Base-by-base conservation (phyloP, 1,140 invertebrate genomes). In the Bombus turneri region DNA sequence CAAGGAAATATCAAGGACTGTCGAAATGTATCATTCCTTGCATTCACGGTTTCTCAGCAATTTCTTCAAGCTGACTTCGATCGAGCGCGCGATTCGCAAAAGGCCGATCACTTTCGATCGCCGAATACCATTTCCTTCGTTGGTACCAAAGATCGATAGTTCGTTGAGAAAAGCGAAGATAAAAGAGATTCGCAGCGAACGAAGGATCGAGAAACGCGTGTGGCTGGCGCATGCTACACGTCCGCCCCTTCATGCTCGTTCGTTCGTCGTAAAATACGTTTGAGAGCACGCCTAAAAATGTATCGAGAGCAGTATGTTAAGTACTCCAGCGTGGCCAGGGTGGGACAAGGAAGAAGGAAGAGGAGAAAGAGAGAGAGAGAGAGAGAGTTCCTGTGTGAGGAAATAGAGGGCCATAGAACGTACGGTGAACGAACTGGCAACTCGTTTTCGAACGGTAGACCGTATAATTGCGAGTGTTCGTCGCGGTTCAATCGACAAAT, bases 401-500 rank as follows among this genome's bases (percentile, higher is more conserved):
- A 85, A 85, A 80, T 80, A 72, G 83, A 80, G 57, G 76, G 31
- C 83, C 83, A 43, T 85, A 72, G 83, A 84, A n/a, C 71, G 73
- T 22, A 53, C 74, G 83, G 73, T 75, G 88, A 88, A 89, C 87
- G 83, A 89, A 88, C 87, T 66, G 78, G 59, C 83, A 71, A 88
- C 74, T 89, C 83, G 83, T 89, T 89, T 89, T 89, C 87, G 88
- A 79, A 88, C 87, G 83, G 79, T 75, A 81, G 87, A 88, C 78
- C 83, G 75, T 88, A 62, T 86, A 88, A 89, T 89, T 89, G 79
- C 79, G 83, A 66, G 79, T 47, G 83, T 77, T 88, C 79, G 88
- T 89, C 69, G 87, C 83, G 88, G 87, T 89, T 88, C 87, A 86
- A 86, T 59, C 87, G 79, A 53, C 88, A 89, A 88, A 89, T 89